Evolutionary conservation across 2,113 vertebrate species (phyloP).

Genomic region (Psilopsiagon aymara): DNA sequence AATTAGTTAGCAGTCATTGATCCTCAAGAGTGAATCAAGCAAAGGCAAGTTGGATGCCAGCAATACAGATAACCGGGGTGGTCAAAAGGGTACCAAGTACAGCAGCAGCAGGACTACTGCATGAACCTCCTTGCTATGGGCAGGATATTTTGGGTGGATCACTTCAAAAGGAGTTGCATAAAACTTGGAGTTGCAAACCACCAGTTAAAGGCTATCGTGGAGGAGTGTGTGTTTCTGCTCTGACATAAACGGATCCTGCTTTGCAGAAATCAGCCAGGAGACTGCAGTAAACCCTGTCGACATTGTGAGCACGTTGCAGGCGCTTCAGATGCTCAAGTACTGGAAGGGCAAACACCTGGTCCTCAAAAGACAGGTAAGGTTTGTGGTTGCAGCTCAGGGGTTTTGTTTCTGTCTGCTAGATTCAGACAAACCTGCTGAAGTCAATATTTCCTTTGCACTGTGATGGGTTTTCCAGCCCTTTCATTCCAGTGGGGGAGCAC

Average conservation of each 20-base stretch:
- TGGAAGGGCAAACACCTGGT: constrained; percentile 99
- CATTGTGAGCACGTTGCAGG: constrained; percentile 98
- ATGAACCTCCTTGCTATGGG: background rate
- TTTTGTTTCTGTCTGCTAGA: background rate
- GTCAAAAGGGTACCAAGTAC: background rate
- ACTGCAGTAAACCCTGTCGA: constrained; percentile 97
- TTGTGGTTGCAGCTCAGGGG: background rate
- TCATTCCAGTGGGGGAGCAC: background rate
- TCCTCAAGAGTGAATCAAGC: background rate
- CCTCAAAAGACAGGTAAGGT: constrained; percentile 92
- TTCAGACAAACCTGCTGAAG: background rate
- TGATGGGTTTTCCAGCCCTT: background rate
- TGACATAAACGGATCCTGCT: background rate
- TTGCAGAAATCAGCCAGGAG: constrained; percentile 98
- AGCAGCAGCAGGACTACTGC: background rate
- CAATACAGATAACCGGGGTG: background rate
- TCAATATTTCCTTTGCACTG: background rate
- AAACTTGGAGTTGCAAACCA: background rate
- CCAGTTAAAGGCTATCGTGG: rapidly evolving
- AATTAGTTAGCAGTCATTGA: background rate
- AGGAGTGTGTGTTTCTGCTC: background rate
- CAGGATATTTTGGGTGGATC: background rate
- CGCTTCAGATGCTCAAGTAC: constrained; percentile 99
- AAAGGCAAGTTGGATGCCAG: background rate
- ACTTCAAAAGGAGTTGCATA: background rate